Evolutionary conservation across 2,888 invertebrate species (phyloP).

Genomic region (Apotomis turbidana): DNA sequence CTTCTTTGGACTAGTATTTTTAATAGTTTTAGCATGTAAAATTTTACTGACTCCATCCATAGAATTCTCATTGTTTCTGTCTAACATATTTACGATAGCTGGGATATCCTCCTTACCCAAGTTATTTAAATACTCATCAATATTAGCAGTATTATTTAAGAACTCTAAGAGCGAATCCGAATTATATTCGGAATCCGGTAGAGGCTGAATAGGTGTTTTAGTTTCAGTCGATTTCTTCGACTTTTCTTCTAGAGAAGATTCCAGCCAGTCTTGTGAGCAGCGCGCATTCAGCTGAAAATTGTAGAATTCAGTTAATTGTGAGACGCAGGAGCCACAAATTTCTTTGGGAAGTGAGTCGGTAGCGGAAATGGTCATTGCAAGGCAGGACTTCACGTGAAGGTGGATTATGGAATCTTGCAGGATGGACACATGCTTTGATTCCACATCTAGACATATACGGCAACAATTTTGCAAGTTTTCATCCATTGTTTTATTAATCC

Average conservation of each 20-base stretch:
- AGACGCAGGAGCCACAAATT: constrained; percentile 71
- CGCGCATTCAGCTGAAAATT: constrained; percentile 76
- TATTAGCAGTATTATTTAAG: constrained; percentile 76
- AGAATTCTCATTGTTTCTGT: constrained; percentile 64
- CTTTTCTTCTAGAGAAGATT: constrained; percentile 66
- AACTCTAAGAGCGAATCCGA: constrained; percentile 79
- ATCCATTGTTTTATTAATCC: constrained; percentile 55
- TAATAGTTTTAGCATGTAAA: constrained; percentile 55
- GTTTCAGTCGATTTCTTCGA: constrained; percentile 62
- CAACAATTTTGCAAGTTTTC: constrained; percentile 69
- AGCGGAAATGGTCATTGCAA: constrained; percentile 61
- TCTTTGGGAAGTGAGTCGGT: constrained; percentile 70
- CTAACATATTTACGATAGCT: constrained; percentile 73
- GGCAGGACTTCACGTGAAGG: constrained; percentile 73
- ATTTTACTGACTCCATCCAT: constrained; percentile 54
- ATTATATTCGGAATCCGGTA: constrained; percentile 78
- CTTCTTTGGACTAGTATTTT: constrained; percentile 68
- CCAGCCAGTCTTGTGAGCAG: constrained; percentile 77
- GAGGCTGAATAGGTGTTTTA: constrained; percentile 70
- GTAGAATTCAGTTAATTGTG: constrained; percentile 72
- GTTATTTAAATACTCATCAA: constrained; percentile 75
- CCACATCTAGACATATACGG: constrained; percentile 71
- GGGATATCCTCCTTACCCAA: constrained; percentile 79
- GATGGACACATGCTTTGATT: constrained; percentile 68
- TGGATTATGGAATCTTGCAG: constrained; percentile 68